Conservation (phyloP, 2,113 vertebrate genomes). For the Apus apus region DNA sequence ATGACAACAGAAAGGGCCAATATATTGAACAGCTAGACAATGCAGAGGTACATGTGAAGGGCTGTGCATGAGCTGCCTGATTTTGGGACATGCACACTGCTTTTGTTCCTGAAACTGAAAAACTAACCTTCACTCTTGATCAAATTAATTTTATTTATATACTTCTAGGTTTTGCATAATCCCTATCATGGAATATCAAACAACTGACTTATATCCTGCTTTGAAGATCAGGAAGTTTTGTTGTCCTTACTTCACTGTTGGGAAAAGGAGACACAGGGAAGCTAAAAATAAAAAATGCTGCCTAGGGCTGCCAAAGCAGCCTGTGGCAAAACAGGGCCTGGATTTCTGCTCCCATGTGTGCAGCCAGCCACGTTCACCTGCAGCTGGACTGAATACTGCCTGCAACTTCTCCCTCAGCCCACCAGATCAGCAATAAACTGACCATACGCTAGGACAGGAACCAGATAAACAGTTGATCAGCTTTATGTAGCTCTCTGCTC, state of each 20-base stretch:
- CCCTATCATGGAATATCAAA: background rate
- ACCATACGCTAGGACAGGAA: background rate
- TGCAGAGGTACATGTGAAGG: background rate
- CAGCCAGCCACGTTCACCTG: background rate
- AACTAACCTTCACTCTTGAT: background rate
- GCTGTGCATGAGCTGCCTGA: background rate
- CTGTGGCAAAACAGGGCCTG: background rate
- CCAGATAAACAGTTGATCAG: background rate
- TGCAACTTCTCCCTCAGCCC: background rate
- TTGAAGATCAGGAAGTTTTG: background rate
- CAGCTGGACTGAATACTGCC: background rate
- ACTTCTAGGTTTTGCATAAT: background rate
- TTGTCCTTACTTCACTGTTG: background rate
- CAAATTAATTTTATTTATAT: background rate
- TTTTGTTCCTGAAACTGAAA: background rate
- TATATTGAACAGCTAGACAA: background rate
- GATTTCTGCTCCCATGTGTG: fast-evolving
- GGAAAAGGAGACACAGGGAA: background rate
- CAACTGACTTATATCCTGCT: background rate
- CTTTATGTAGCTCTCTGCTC: background rate
- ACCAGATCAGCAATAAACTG: background rate
- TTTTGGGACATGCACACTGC: background rate
- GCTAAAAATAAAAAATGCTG: background rate
- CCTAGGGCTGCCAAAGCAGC: background rate
- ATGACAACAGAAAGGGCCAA: background rate